Conservation (phyloP, 2,113 vertebrate species). For the Cottus gobio region DNA sequence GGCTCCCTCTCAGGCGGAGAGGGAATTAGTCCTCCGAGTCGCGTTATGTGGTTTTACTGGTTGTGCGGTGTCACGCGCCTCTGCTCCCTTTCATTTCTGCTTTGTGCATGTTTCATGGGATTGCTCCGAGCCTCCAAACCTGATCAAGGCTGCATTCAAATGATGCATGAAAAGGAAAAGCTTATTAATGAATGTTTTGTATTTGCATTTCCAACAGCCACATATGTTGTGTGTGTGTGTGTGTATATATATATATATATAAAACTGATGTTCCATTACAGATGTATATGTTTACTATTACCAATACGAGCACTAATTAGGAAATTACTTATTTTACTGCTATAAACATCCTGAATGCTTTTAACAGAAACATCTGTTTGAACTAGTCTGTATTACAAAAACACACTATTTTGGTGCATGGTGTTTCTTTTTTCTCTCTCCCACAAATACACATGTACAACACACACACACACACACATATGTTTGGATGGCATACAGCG, state of each 20-base stretch:
- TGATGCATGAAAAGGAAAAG: conserved; percentile 14
- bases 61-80: conserved; percentile 36
- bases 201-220: not conserved
- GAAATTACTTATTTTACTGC: not conserved
- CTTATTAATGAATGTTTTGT: not conserved
- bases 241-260: no score
- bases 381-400: not conserved
- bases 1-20: conserved; percentile 5
- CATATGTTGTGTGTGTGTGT: not conserved
- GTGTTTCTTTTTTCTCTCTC: not conserved
- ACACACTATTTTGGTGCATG: not conserved
- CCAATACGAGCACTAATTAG: not conserved
- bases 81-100: not conserved
- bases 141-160: conserved; percentile 22
- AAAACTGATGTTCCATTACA: not conserved
- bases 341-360: not conserved
- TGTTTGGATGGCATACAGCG: not conserved
- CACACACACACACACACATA: not conserved
- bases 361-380: conserved; percentile 1
- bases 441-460: not conserved
- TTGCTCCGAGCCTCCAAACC: conserved; percentile 20
- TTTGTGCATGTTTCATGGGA: conserved; percentile 23
- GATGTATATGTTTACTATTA: not conserved
- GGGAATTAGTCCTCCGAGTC: conserved; percentile 28
- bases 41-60: conserved; percentile 31